Percentiles rank a stretch among this genome's conserved stretches.
Conservation (phyloP, 2,888 invertebrate species). For the Epistrophella euchroma region DNA sequence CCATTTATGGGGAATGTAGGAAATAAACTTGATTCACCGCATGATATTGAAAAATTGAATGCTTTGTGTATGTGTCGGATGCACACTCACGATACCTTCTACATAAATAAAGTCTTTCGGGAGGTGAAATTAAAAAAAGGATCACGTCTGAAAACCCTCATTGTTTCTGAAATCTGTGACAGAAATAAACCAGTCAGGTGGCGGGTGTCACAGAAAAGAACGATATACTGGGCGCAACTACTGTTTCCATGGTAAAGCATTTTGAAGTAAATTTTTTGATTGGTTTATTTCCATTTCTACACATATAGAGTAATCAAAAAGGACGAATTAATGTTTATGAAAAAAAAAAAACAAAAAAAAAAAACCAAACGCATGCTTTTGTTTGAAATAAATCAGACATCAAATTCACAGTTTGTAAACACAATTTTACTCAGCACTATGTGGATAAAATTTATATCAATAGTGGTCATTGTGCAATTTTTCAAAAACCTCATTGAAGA, state of each 20-base stretch:
- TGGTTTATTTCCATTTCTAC: constrained; percentile 55
- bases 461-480: not conserved
- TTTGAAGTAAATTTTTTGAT: constrained; percentile 41
- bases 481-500: not conserved
- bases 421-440: not conserved
- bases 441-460: not conserved
- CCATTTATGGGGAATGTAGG: constrained; percentile 11
- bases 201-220: not conserved
- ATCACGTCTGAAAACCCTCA: constrained; percentile 48
- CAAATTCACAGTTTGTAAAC: not conserved
- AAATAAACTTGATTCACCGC: constrained; percentile 62
- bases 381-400: not conserved
- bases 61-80: constrained; percentile 46
- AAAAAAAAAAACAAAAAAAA: not conserved
- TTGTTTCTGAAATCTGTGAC: constrained; percentile 32
- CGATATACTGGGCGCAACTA: not conserved
- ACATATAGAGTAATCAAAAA: constrained; percentile 11
- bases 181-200: constrained; percentile 3
- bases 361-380: too few species aligned
- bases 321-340: constrained; percentile 1
- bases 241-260: not conserved
- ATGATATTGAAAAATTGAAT: constrained; percentile 53
- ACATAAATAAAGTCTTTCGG: not conserved
- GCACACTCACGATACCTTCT: constrained; percentile 24
- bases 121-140: constrained; percentile 55